Evolutionary conservation across 2,113 vertebrate species (phyloP).

Genomic region (Micronisus gabar): DNA sequence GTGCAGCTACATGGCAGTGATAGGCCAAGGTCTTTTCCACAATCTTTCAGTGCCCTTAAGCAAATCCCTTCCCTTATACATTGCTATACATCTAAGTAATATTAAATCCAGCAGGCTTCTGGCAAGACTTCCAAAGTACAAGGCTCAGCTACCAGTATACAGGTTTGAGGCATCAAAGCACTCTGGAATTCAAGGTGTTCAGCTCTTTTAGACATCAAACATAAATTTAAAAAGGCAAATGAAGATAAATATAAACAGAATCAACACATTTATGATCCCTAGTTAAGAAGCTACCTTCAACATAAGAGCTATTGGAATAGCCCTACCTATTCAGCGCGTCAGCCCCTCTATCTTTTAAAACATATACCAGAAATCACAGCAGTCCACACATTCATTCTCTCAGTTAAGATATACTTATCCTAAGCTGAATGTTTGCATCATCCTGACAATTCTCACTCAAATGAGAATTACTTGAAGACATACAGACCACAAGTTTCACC

Average conservation of each 20-base stretch:
- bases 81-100: background rate
- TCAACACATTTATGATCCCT: background rate
- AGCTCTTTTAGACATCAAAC: background rate
- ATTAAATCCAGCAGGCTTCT: background rate
- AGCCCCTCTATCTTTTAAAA: background rate
- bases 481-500: background rate
- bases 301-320: background rate
- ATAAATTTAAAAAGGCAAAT: background rate
- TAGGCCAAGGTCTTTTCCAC: background rate
- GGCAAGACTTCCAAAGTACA: background rate
- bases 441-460: background rate
- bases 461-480: background rate
- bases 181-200: background rate
- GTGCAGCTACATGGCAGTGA: background rate
- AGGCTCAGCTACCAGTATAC: background rate
- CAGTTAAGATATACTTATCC: background rate
- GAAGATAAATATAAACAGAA: background rate
- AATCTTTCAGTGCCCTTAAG: background rate
- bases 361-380: background rate
- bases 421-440: background rate
- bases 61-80: background rate
- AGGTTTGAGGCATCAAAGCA: background rate
- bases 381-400: background rate
- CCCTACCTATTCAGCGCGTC: background rate
- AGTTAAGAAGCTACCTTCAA: background rate